These are phyloP conservation scores for Brachionus asplanchnoidis DNA, from an alignment of 1,140 invertebrate genomes.

Conservation along the genomic window DNA sequence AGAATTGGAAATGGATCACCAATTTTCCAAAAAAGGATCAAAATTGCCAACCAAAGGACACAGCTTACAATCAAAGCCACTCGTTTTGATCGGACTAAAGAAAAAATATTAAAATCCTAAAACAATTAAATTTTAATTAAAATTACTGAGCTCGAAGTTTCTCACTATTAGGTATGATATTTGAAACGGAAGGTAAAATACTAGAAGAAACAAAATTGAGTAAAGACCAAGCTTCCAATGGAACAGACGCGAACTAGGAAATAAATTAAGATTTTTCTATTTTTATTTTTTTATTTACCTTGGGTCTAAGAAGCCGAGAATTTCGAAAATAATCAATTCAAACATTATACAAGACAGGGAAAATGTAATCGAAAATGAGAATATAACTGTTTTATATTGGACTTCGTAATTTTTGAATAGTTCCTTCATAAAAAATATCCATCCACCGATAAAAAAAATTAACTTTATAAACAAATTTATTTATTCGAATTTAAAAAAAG, in stretches of 20 bases:
- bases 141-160: background rate
- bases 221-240: conserved; percentile 91
- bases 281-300: conserved; percentile 59
- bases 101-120: conserved; percentile 41
- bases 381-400: conserved; percentile 73
- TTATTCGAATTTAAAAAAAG: background rate
- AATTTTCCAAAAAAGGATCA: conserved; percentile 97
- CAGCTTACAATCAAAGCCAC: conserved; percentile 68
- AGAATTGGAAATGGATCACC: conserved; percentile 97
- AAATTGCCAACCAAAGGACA: conserved; percentile 79
- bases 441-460: conserved; percentile 89
- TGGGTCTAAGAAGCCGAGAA: conserved; percentile 81
- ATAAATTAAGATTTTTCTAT: background rate
- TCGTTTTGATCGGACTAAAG: conserved; percentile 64
- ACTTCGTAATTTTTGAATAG: conserved; percentile 94
- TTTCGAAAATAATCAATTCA: conserved; percentile 99
- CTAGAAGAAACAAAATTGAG: conserved; percentile 84
- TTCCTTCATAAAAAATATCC: conserved; percentile 97
- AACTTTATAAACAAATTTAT: conserved; percentile 62
- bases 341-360: conserved; percentile 98
- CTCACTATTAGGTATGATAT: conserved; percentile 73
- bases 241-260: conserved; percentile 80
- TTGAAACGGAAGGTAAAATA: conserved; percentile 92
- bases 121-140: background rate
- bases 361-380: conserved; percentile 94